Evolutionary conservation across 1,140 invertebrate species (phyloP), one percentile per base, ranked within the genome.

Genomic region (Vollenhovia emeryi): DNA sequence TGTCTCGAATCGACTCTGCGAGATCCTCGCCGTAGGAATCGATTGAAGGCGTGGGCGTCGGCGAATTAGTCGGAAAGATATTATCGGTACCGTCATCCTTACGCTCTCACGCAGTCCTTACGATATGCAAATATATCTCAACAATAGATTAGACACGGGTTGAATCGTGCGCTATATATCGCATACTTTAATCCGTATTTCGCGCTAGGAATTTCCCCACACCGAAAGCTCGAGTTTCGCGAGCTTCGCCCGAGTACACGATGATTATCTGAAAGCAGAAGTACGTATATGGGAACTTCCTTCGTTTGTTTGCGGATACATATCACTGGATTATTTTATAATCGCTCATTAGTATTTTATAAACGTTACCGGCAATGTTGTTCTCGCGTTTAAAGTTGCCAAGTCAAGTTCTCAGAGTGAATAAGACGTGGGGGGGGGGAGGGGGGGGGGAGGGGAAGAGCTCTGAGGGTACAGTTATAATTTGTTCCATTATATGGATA

Each of bases 241-340:
- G 73, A 33, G 21, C 36, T 71, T 24, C 3, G 33, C 69, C 8
- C 18, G 50, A 57, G 8, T 30, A 15, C 21, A 13, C 27, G 30
- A 50, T 52, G 45, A n/a, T 9, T 59, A 27, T 75, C 55, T 45
- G n/a, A n/a, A 60, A 33, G 27, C 33, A 48, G 40, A 64, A 62
- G 45, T 78, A 64, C 11, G 3, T 18, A 59, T 18, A 33, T 78
- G 75, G 43, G 75, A 78, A 78, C 75, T 64, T 78, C 75, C 59
- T 66, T 3, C 43, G 59, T 78, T 78, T 78, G 59, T 78, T 33
- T 13, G n/a, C 3, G 59, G 18, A 45, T 59, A 33, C 27, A 40
- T 50, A 64, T 60, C 71, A 40, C 18, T 48, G 43, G 43, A 64
- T 78, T 64, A 50, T 64, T 78, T 36, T 50, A 78, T 50, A 66